phyloP scores from a whole-genome alignment of 2,113 vertebrate genomes.

The Protobothrops flavoviridis region DNA sequence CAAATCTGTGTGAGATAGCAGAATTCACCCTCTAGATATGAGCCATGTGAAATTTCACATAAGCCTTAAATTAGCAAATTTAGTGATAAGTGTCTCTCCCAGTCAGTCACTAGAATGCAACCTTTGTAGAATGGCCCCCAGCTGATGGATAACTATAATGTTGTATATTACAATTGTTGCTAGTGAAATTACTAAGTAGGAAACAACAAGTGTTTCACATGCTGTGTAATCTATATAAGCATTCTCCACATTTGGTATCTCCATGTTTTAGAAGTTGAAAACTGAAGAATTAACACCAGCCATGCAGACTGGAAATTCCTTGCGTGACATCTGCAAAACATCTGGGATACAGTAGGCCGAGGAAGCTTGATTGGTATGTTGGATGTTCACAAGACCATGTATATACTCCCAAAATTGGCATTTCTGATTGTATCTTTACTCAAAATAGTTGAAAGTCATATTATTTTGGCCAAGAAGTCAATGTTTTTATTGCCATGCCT shows the following conservation, averaged over 20 bases:
- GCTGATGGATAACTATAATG: background rate
- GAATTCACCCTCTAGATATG: slow-evolving; percentile 8
- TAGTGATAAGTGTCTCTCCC: background rate
- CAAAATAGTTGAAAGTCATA: too few relatives aligned
- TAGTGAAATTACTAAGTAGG: background rate
- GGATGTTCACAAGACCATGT: background rate
- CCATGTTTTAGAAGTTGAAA: background rate
- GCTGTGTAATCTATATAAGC: background rate
- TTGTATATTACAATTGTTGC: background rate
- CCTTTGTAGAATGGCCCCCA: background rate
- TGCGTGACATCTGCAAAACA: background rate
- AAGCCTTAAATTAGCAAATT: slow-evolving; percentile 1
- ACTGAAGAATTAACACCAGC: background rate
- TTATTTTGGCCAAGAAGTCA: too few relatives aligned
- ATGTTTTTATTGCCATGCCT: too few relatives aligned
- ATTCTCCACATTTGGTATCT: background rate
- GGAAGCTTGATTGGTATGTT: background rate
- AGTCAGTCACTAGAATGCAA: background rate
- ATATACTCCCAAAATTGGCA: too few relatives aligned
- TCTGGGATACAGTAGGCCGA: background rate
- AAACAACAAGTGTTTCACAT: background rate
- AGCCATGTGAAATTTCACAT: slow-evolving; percentile 21
- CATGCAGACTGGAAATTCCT: background rate
- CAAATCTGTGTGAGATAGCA: background rate
- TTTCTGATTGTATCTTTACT: too few relatives aligned